Percentiles rank a stretch among this genome's conserved stretches.
Evolutionary conservation across 2,113 vertebrate species (phyloP).

Genomic region (Porphyrio hochstetteri): DNA sequence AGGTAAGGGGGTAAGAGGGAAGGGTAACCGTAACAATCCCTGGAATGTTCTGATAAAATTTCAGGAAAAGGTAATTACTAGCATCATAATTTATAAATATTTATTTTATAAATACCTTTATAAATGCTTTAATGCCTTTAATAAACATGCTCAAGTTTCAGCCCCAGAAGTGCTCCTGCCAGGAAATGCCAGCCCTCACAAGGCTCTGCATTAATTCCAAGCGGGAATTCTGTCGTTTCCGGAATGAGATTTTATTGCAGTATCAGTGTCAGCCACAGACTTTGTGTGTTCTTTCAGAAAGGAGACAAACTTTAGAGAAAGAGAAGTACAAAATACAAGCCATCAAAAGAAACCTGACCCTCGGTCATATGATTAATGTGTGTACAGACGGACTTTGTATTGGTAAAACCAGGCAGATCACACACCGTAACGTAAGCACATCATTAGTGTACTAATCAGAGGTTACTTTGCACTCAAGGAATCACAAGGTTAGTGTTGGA

Average conservation of each 20-base stretch:
- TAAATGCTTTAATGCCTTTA: not conserved
- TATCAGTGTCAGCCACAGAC: not conserved
- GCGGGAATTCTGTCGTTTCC: fast-evolving
- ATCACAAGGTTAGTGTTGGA: fast-evolving
- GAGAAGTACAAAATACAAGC: not conserved
- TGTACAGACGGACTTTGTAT: not conserved
- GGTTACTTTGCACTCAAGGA: fast-evolving
- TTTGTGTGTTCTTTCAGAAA: not conserved
- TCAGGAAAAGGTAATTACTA: not conserved
- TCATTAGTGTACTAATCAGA: fast-evolving
- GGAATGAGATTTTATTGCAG: not conserved
- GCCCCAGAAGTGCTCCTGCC: not conserved
- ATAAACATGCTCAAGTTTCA: not conserved
- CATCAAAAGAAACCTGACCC: fast-evolving
- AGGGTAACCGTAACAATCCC: not conserved
- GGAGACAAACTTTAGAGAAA: not conserved
- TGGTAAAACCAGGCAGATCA: not conserved
- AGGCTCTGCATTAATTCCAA: not conserved
- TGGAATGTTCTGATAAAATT: not conserved
- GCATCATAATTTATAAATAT: not conserved
- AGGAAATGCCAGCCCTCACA: not conserved
- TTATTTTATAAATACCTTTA: not conserved
- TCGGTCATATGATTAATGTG: fast-evolving
- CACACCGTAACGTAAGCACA: fast-evolving
- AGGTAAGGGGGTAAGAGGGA: not conserved